Conservation (phyloP, 2,888 invertebrate genomes). For the Oligia latruncula region DNA sequence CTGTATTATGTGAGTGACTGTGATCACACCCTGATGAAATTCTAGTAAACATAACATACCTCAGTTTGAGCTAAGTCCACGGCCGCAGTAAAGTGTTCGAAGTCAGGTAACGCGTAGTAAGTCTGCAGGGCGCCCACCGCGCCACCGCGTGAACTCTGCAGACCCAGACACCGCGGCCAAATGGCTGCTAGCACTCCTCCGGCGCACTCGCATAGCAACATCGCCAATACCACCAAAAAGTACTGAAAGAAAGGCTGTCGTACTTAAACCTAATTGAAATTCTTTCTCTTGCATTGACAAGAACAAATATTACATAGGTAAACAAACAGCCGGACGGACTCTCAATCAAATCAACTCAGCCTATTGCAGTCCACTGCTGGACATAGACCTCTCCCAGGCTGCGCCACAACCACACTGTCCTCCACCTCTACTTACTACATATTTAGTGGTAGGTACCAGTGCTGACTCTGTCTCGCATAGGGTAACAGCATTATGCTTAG, state of each 20-base stretch:
- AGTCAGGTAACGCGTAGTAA: slow-evolving; percentile 94
- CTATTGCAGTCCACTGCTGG: too few species aligned
- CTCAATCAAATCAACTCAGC: too few species aligned
- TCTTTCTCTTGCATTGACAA: neutral
- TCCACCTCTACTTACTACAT: neutral
- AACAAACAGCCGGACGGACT: neutral
- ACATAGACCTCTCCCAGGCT: too few species aligned
- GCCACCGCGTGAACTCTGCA: slow-evolving; percentile 92
- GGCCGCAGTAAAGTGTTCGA: slow-evolving; percentile 94
- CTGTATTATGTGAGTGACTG: neutral
- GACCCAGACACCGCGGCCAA: slow-evolving; percentile 94
- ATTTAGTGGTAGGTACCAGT: neutral
- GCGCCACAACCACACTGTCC: too few species aligned
- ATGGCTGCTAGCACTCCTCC: slow-evolving; percentile 93
- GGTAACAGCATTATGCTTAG: neutral
- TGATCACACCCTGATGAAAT: neutral
- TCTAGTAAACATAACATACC: slow-evolving; percentile 65
- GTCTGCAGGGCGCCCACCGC: slow-evolving; percentile 93
- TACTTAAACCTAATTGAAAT: slow-evolving; percentile 1
- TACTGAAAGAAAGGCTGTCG: slow-evolving; percentile 87
- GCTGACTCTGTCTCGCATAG: neutral
- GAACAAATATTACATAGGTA: neutral
- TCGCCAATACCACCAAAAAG: slow-evolving; percentile 92
- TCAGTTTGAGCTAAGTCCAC: slow-evolving; percentile 94
- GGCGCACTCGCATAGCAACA: slow-evolving; percentile 93